Base-by-base conservation (phyloP, 2,113 vertebrate species). In the Gila orcuttii region DNA sequence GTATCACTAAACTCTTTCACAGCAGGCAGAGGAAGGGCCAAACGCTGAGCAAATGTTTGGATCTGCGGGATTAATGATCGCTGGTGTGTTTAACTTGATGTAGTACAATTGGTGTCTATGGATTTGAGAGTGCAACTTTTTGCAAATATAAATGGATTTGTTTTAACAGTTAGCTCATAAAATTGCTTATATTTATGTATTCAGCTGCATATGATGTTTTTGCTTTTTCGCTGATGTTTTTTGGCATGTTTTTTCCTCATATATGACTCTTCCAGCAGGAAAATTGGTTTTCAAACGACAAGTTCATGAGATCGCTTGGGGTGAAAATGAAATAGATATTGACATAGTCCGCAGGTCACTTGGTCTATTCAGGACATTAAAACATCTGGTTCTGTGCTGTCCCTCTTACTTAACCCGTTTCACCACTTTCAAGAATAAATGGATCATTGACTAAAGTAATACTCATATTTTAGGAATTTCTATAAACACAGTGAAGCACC, bases 21-120 rank as follows among this genome's bases (percentile, higher is more conserved):
- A 80, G 82, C 79, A 74, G 42, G 50, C 71, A 7, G 52, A 68
- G 10, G 52, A 80, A 50, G 76, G 59, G 62, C 81, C 13, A 79
- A 74, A 36, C 73, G 25, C 78, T 75, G 85, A 89, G 82, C 47
- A 86, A 88, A 89, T 85, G 90, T 90, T 91, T 85, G 88, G 39
- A 83, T 66, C 85, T 71, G 83, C 47, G 73, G 77, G 84, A 89
- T 89, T 79, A 88, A 84, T 85, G 90, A 60, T 80, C 81, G 59
- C 73, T 88, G 79, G 73, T 90, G 82, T 83, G 89, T 86, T 89
- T 88, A 86, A 39, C 71, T 45, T 87, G 66, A 85, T 79, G 82
- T 10, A 39, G 83, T 82, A 33, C 62, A 39, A 82, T 85, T 79
- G 62, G 69, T 77, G 62, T 82, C 80, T 23, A 59, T 82, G 77